Base-by-base conservation (phyloP, 2,888 invertebrate species). In the Diachrysia chrysitis region DNA sequence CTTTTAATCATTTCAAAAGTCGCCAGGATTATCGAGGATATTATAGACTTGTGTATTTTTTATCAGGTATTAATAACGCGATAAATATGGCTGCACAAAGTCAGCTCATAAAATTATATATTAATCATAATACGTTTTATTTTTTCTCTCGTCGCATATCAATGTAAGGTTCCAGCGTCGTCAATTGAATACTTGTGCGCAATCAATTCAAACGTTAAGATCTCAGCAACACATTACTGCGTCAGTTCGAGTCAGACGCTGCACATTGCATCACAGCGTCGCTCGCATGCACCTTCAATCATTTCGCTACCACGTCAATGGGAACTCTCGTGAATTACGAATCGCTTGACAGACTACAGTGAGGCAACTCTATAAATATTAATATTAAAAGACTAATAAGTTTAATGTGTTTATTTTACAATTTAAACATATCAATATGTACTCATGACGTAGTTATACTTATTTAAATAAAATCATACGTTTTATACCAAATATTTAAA, bases 231-330 rank as follows among this genome's bases (percentile, higher is more conserved):
- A 85, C 86, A 89, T 85, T 85, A 82, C 86, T 85, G 87, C 87
- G 79, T 81, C 69, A 84, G 76, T 79, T 5, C 9, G 32, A 32
- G 32, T 10, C 32, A 29, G 32, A 32, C 32, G 85, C 85, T 87
- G 85, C 80, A 82, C 81, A 84, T 84, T 87, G 84, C 83, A 85
- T 86, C 87, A 87, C 86, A 84, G 83, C 82, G 83, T 87, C 79
- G 82, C 84, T 87, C 84, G 86, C 88, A 87, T 84, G 83, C 83
- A 75, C 81, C 76, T 85, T 89, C 88, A 87, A 89, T 89, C 84
- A 88, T 84, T 86, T 83, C 77, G 83, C 82, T 83, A 73, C 69
- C 74, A 73, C 61, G 58, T 56, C 54, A 21, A 61, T 67, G 23
- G 59, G 68, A 71, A 66, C 65, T 70, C 48, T 70, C 48, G 68